These are phyloP conservation scores for fruit fly (Drosophila melanogaster) DNA, from an alignment of 1,140 invertebrate genomes.

Conservation along the genomic window DNA sequence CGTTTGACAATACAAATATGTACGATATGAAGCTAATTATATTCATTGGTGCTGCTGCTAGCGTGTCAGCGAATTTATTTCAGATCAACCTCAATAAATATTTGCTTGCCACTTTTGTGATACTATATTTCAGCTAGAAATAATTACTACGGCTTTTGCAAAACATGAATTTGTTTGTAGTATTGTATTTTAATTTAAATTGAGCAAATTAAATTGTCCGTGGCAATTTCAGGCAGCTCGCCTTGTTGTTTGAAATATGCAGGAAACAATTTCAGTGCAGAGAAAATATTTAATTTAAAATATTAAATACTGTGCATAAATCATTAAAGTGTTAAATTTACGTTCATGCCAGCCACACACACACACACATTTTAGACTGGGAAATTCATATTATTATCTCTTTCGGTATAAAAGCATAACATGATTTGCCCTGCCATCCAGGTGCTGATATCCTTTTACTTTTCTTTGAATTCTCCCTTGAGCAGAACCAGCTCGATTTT, in stretches of 20 bases:
- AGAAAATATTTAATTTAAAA: background rate
- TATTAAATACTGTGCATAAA: background rate
- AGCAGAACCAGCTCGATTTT: background rate
- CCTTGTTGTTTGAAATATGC: background rate
- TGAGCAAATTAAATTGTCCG: background rate
- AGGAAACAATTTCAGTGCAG: background rate
- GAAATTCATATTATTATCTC: background rate
- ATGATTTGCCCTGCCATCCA: background rate
- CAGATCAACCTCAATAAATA: background rate
- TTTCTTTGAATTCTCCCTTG: constrained; percentile 2
- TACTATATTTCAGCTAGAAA: background rate
- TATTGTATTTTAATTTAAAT: background rate
- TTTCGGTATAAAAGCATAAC: background rate
- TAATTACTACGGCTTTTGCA: background rate
- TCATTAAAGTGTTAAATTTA: constrained; percentile 5
- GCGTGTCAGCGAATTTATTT: background rate
- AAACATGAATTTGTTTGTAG: background rate
- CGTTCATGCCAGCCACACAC: background rate
- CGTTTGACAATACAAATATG: background rate
- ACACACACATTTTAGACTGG: too few species aligned
- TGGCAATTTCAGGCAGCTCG: background rate
- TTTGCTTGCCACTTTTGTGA: too few species aligned
- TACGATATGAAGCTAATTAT: background rate
- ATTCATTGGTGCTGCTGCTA: background rate
- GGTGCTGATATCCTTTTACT: constrained; percentile 3